These are phyloP conservation scores for Gorsachius goisagi DNA, from an alignment of 2,113 vertebrate genomes.

Conservation along the genomic window DNA sequence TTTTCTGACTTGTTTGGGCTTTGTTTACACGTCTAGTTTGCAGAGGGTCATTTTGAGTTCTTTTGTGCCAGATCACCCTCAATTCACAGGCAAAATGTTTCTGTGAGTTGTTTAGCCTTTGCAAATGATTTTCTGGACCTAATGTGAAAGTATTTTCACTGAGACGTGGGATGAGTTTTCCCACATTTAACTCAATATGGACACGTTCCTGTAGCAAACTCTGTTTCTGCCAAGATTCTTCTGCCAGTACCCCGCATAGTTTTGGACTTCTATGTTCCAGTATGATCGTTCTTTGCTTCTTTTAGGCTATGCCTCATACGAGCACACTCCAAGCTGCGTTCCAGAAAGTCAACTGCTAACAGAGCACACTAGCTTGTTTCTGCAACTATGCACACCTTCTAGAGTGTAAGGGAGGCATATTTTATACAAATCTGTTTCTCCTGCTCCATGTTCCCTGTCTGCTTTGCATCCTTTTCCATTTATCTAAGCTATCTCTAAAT, in stretches of 20 bases:
- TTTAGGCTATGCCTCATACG: fast-evolving
- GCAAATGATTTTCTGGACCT: not conserved
- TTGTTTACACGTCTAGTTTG: not conserved
- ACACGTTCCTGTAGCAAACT: not conserved
- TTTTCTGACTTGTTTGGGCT: not conserved
- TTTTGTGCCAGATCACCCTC: not conserved
- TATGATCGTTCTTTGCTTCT: not conserved
- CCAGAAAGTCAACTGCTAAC: not conserved
- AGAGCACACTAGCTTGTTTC: not conserved
- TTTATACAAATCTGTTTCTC: not conserved
- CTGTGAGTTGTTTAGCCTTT: not conserved
- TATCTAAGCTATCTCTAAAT: not conserved
- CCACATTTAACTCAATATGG: not conserved
- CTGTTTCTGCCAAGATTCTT: not conserved
- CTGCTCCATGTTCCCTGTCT: not conserved
- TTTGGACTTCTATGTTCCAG: not conserved
- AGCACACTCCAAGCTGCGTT: not conserved
- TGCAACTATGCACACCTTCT: not conserved
- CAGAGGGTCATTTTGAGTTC: not conserved
- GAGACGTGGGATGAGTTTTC: not conserved
- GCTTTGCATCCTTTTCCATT: not conserved
- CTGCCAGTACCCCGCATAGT: fast-evolving
- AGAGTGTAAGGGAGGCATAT: not conserved
- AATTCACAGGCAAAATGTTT: not conserved
- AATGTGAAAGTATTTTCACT: not conserved